Base-by-base conservation (phyloP, 30 jellyfish, hydroid and myxozoan species). In the Aurelia coerulea region DNA sequence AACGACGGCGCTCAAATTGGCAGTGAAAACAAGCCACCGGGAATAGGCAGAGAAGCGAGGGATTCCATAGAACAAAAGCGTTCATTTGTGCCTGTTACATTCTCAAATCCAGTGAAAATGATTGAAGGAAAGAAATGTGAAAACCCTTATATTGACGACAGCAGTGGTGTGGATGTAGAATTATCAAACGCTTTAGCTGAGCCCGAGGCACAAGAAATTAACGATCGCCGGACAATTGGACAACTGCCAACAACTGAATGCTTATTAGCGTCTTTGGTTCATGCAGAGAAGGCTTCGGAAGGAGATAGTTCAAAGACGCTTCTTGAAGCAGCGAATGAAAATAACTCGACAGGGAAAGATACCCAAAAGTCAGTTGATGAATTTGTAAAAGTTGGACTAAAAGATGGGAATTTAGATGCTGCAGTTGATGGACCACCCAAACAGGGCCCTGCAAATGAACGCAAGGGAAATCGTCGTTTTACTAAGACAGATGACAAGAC, bases 381-480 rank as follows among this genome's bases (percentile, higher is more conserved):
- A 60, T 29, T 15, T 10, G 74, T 60, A 23, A 13, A 32, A 11
- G 65, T 2, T 15, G 62, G 75, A 42, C 13, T 18, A 5, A 34
- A 23, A 10, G 51, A 7, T 33, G 78, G 52, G 23, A 16, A 78
- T 32, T 16, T 54, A n/a, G 23, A 37, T 42, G 69, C 16, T 29
- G 62, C 23, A 37, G 60, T 32, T 3, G 74, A 75, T 6, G n/a
- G 62, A 23, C 62, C 60, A 10, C 12, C 33, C 33, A 59, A 15
- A 58, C 70, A 62, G 63, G 13, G 17, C 12, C 23, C 60, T 1
- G 34, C 6, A 9, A 52, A 10, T 53, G 73, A 71, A 37, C 80
- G 89, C 15, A 79, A 79, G 52, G 62, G 49, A 11, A 79, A 79
- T 42, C 66, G 89, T 23, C 80, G 89, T 49, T 79, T 79, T 46